phyloP scores from a whole-genome alignment of 2,113 vertebrate genomes.

The Corythaeola cristata region DNA sequence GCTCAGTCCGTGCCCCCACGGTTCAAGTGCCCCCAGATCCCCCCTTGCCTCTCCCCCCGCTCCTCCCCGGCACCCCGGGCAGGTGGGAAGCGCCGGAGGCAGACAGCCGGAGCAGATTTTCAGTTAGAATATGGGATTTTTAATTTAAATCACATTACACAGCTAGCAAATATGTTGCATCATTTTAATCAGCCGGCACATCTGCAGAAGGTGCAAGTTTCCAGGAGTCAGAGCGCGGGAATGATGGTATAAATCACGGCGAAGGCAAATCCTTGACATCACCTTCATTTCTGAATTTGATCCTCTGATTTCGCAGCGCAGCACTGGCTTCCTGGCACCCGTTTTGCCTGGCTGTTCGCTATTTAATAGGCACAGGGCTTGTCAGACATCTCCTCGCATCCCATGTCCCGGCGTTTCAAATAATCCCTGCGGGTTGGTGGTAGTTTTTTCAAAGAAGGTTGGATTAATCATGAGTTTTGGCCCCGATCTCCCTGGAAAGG shows the following conservation, averaged over 20 bases:
- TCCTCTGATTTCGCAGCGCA: background rate
- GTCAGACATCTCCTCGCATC: background rate
- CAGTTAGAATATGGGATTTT: background rate
- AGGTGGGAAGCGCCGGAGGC: background rate
- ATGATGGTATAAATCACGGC: background rate
- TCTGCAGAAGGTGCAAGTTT: constrained; percentile 60
- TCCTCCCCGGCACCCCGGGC: background rate
- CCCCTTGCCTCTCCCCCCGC: background rate
- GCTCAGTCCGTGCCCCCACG: background rate
- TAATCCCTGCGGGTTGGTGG: background rate
- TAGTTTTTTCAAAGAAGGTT: too few relatives aligned
- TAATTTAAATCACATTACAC: background rate
- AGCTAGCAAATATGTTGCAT: background rate
- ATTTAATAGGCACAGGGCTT: background rate
- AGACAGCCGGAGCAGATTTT: background rate
- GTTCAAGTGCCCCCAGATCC: background rate
- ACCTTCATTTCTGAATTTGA: background rate
- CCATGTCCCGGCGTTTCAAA: background rate
- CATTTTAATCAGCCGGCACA: constrained; percentile 40
- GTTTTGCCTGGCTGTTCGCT: background rate
- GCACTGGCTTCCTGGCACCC: background rate
- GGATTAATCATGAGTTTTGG: background rate
- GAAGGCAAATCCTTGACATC: constrained; percentile 42
- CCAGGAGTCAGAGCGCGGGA: background rate
- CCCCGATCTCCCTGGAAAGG: background rate